phyloP scores from a whole-genome alignment of 1,140 invertebrate species.

The Rhagoletis zephyria region DNA sequence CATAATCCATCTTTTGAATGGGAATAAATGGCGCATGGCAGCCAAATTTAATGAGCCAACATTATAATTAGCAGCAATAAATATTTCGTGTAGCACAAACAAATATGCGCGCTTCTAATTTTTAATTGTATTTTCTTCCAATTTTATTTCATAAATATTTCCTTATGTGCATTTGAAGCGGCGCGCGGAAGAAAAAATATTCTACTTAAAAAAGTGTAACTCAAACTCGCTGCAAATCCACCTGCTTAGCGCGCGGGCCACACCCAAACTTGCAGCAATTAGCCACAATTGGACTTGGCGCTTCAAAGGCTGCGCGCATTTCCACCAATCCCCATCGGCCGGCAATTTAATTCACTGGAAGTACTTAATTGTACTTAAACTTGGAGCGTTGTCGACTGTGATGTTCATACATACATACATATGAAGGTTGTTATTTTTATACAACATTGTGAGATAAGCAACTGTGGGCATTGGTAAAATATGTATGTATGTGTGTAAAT shows the following conservation, averaged over 20 bases:
- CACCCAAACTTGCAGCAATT: neutral
- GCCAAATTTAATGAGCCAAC: constrained; percentile 37
- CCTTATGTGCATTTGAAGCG: neutral
- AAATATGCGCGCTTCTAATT: neutral
- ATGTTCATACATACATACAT: too few species aligned
- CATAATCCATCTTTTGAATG: constrained; percentile 1
- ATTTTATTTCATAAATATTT: neutral
- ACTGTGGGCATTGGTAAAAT: neutral
- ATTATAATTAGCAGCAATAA: constrained; percentile 54
- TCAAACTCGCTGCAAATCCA: neutral
- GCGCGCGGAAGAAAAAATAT: neutral
- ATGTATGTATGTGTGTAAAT: neutral
- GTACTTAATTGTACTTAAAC: neutral
- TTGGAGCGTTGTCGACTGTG: neutral
- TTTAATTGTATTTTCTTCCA: neutral
- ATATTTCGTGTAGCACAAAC: neutral
- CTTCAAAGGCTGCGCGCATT: neutral
- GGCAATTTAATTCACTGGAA: neutral
- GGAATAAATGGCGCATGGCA: constrained; percentile 17
- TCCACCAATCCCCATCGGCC: neutral
- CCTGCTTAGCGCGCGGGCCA: constrained; percentile 38
- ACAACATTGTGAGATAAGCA: neutral
- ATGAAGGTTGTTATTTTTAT: neutral
- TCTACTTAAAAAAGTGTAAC: neutral
- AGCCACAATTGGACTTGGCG: constrained; percentile 24